Evolutionary conservation across 2,797 vertebrate species (phyloP), one percentile per base, ranked within the genome.

Genomic region (Rhinogobio ventralis): DNA sequence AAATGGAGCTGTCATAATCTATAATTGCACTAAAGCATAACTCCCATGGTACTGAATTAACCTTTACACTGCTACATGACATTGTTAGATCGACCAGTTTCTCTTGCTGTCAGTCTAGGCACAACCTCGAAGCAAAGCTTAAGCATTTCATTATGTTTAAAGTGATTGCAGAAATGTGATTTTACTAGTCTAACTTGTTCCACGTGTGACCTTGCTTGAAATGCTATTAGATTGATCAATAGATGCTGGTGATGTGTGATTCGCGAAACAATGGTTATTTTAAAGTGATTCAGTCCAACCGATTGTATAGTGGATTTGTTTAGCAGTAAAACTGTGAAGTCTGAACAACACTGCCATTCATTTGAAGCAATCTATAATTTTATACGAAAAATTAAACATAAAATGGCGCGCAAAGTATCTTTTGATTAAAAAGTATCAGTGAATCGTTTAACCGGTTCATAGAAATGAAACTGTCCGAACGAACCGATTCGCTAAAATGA

Each of bases 131-230:
- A 19, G 14, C 5, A 66, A 74, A 36, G 25, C 19, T n/a, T 2
- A 20, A 33, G 9, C 23, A 75, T 28, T 53, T 3, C 3, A 53
- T 11, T 33, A 46, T 62, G 19, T 73, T 55, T 25, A 30, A 45
- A 69, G 25, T 46, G 17, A 36, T 19, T 7, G 8, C 64, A 49
- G 23, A 72, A 85, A 85, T 85, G 67, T 28, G 7, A 36, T 62
- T 73, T 14, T 36, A 72, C 83, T 14, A 72, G 83, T 72, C 11
- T 1, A 62, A 51, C 83, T 64, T 39, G 67, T 85, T 64, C 20
- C 33, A 39, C 5, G 7, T n/a, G 11, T 62, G 15, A 49, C 39
- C 25, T 2, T 3, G 1, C 2, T 30, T 64, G 19, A 36, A 7
- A 20, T 66, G 13, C 49, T 53, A 67, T 46, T 2, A 45, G 9